Percentiles rank a stretch among this genome's conserved stretches.
Conservation (phyloP, 1,140 invertebrate genomes). For the Zelostemma sp. region DNA sequence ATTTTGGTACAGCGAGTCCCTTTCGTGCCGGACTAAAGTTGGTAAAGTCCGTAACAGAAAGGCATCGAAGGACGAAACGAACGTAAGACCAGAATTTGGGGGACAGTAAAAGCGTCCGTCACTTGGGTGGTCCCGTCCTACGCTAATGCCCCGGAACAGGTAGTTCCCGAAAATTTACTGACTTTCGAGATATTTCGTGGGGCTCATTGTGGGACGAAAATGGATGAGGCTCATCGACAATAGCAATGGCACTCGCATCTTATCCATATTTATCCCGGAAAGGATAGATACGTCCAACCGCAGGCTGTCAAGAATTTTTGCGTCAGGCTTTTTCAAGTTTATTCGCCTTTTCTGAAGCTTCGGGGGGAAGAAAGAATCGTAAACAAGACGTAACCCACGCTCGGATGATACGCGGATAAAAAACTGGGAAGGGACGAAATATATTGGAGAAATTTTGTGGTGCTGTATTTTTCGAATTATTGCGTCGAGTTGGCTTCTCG, state of each 20-base stretch:
- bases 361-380: constrained; percentile 29
- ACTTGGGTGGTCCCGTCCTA: constrained; percentile 64
- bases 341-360: constrained; percentile 33
- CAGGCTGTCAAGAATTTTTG: constrained; percentile 39
- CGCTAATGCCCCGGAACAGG: constrained; percentile 58
- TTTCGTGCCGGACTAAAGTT: no score
- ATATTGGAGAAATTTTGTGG: no score
- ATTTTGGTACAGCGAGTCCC: no score
- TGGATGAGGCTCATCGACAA: constrained; percentile 43
- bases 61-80: constrained; percentile 41
- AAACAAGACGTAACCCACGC: constrained; percentile 42
- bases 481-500: no score
- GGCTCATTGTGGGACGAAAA: constrained; percentile 29
- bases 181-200: constrained; percentile 55
- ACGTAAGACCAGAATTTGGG: constrained; percentile 51
- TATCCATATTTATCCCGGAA: constrained; percentile 41
- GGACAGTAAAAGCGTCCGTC: constrained; percentile 56
- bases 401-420: background rate
- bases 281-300: constrained; percentile 40
- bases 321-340: constrained; percentile 34
- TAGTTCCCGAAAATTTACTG: constrained; percentile 62
- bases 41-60: no score
- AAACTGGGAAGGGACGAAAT: no score
- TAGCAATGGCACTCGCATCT: constrained; percentile 37
- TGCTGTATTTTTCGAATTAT: no score